Evolutionary conservation across 2,888 invertebrate species (phyloP).

Genomic region (Amaurobius ferox): DNA sequence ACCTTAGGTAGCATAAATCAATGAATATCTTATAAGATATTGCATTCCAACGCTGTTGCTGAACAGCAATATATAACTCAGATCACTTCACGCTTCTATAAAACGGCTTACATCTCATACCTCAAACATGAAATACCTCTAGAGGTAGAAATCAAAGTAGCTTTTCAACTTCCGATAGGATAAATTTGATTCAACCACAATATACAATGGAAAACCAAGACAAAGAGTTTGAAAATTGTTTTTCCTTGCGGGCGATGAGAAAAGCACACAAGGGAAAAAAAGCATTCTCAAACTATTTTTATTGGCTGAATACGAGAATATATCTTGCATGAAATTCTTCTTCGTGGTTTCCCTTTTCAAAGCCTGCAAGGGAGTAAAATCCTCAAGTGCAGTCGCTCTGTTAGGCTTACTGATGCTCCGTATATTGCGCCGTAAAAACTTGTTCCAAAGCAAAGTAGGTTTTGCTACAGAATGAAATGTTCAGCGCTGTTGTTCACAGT

Average conservation of each 20-base stretch:
- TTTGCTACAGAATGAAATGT: background rate
- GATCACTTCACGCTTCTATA: background rate
- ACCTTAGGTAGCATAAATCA: too few relatives aligned
- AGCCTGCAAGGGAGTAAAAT: background rate
- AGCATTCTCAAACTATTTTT: constrained; percentile 1
- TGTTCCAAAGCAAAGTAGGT: background rate
- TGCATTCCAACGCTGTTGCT: too few relatives aligned
- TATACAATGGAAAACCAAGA: background rate
- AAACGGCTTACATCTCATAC: background rate
- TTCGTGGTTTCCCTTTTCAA: background rate
- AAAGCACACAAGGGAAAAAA: background rate
- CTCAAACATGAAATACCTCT: background rate
- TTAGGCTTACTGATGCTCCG: background rate
- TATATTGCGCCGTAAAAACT: background rate
- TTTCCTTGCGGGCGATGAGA: background rate
- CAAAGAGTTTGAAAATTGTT: constrained; percentile 14
- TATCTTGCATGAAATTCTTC: constrained; percentile 7
- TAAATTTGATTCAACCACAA: constrained; percentile 18
- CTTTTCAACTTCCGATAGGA: constrained; percentile 3
- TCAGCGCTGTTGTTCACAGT: background rate
- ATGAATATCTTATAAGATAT: too few relatives aligned
- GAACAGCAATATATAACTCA: background rate
- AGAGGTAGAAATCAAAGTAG: background rate
- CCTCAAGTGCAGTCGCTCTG: background rate
- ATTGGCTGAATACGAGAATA: constrained; percentile 15